Evolutionary conservation across 2,888 invertebrate species (phyloP), one percentile per base, ranked within the genome.

Genomic region (Drosophila mulleri): DNA sequence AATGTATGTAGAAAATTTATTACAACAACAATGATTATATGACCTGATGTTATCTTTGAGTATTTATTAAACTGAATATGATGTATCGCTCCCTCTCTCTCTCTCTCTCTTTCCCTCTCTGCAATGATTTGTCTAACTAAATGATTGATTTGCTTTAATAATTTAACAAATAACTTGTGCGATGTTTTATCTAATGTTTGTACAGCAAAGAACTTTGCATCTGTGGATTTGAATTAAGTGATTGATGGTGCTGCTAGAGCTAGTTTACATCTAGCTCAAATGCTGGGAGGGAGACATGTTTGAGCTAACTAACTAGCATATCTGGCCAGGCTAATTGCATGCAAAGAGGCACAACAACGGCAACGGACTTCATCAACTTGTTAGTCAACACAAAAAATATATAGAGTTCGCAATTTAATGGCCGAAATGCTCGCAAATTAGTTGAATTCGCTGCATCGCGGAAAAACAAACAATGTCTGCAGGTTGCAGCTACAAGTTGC

Each of bases 391-490:
- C n/a, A 26, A 39, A 41, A 41, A 26, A 54, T 39, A 8, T n/a
- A 37, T 41, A 41, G 67, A 67, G 50, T 2, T 50, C 14, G 50
- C 32, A 78, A 62, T 78, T 80, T 73, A 78, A 78, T 82, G 78
- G 73, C 58, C 18, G 71, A 73, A 74, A 67, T 67, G 72, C 65
- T 50, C 41, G 56, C 57, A 63, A 82, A 75, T 82, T 78, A 70
- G 79, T 57, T 41, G 47, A 50, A 41, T 42, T 42, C 32, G n/a
- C n/a, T 23, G 50, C 42, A 29, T 37, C 58, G 67, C 56, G 72
- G 71, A 67, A 85, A 82, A 82, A 67, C 80, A 82, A 85, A 82
- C 85, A 57, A 14, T 75, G 80, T 77, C 80, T 80, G 54, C 64
- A 62, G 32, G 20, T 47, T 54, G 53, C 57, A 44, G 56, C 59